Evolutionary conservation across 1,140 invertebrate species (phyloP).

Genomic region (Anastrepha ludens): DNA sequence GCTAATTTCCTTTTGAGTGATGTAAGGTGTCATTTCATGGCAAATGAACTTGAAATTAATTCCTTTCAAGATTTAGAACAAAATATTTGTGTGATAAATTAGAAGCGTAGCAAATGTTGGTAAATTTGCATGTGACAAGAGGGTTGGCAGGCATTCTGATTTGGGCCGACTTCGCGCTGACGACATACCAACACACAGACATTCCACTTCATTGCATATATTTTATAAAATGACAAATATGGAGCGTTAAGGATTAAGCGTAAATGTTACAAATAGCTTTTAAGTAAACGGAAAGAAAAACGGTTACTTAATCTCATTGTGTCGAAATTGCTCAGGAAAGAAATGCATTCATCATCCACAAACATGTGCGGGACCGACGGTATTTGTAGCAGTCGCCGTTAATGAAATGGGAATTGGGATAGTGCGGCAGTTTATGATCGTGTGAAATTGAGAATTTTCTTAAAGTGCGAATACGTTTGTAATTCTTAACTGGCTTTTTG

Average conservation of each 20-base stretch:
- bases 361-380: no score
- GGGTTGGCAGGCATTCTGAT: conserved; percentile 27
- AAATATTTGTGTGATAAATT: conserved; percentile 52
- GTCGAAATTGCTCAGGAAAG: neutral
- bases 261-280: conserved; percentile 39
- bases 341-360: neutral
- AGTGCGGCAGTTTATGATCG: no score
- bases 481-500: no score
- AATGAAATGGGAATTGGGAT: no score
- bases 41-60: conserved; percentile 53
- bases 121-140: conserved; percentile 48
- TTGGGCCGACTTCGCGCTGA: neutral
- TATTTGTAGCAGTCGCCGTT: no score
- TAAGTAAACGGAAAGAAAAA: neutral
- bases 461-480: no score
- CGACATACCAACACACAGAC: neutral
- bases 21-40: conserved; percentile 46
- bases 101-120: conserved; percentile 21
- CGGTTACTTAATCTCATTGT: conserved; percentile 42
- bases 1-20: conserved; percentile 41
- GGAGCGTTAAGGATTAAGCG: conserved; percentile 26
- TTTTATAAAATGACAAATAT: conserved; percentile 16
- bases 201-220: neutral
- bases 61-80: conserved; percentile 47
- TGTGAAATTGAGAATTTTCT: no score